Evolutionary conservation across 1,140 invertebrate genomes (phyloP).

Genomic region (Zaprionus kolodkinae): DNA sequence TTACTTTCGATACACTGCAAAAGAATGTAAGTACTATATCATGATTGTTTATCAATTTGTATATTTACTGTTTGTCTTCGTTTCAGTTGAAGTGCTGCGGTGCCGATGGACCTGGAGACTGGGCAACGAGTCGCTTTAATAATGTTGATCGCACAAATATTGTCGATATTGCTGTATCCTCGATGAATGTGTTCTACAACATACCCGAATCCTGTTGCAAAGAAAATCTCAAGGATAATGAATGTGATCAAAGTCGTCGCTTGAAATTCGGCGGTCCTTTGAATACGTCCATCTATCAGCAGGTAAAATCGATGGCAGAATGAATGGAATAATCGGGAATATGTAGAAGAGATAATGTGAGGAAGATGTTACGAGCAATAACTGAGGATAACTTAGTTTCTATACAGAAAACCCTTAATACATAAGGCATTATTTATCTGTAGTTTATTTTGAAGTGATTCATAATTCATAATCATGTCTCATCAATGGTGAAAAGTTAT

Average conservation of each 20-base stretch:
- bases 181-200: conserved; percentile 84
- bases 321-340: background rate
- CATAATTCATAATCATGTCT: background rate
- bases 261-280: conserved; percentile 85
- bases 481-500: background rate
- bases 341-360: background rate
- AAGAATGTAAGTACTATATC: conserved; percentile 85
- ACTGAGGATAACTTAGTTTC: too few species aligned
- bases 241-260: conserved; percentile 85
- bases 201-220: conserved; percentile 88
- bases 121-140: conserved; percentile 88
- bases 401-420: background rate
- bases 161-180: conserved; percentile 79
- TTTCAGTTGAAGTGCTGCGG: conserved; percentile 89
- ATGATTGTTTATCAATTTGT: background rate
- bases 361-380: too few species aligned
- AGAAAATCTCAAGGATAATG: conserved; percentile 75
- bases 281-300: conserved; percentile 85
- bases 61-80: conserved; percentile 46
- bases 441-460: background rate
- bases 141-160: conserved; percentile 82
- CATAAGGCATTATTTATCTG: background rate
- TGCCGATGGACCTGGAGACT: conserved; percentile 89
- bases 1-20: conserved; percentile 90
- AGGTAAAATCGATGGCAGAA: conserved; percentile 82